phyloP scores from a whole-genome alignment of 1,140 invertebrate species.

The Ceratina australensis region DNA sequence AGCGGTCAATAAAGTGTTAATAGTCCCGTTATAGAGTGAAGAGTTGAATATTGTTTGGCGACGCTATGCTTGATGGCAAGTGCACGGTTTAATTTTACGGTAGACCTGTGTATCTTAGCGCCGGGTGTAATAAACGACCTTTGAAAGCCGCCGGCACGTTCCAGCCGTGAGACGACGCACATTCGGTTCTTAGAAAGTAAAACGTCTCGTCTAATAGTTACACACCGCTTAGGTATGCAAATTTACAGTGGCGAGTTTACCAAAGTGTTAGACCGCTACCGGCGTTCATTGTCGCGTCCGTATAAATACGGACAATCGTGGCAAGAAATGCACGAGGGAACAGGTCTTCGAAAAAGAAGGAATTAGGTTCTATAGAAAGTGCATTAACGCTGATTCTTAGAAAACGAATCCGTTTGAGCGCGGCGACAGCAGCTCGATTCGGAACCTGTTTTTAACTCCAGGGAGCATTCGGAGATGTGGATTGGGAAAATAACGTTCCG shows the following conservation, averaged over 20 bases:
- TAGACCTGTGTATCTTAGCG: background rate
- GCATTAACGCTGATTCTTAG: slow-evolving; percentile 23
- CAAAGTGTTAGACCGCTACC: background rate
- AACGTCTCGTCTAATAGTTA: background rate
- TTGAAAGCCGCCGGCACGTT: background rate
- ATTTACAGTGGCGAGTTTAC: slow-evolving; percentile 13
- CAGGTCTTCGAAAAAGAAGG: background rate
- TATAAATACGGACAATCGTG: too few relatives aligned
- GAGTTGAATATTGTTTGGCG: too few relatives aligned
- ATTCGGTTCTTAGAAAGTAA: slow-evolving; percentile 30
- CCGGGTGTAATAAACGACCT: background rate
- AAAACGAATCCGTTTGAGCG: slow-evolving; percentile 4
- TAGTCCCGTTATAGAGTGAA: too few relatives aligned
- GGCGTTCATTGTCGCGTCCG: background rate
- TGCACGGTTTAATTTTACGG: background rate
- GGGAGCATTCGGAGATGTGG: background rate
- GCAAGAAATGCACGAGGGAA: background rate
- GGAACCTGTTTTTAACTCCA: slow-evolving; percentile 48
- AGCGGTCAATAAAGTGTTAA: too few relatives aligned
- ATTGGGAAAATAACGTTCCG: background rate
- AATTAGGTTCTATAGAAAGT: background rate
- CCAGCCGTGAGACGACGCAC: background rate
- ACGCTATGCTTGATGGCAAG: too few relatives aligned
- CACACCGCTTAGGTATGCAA: slow-evolving; percentile 29
- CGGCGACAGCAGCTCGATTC: background rate